These are phyloP conservation scores for Tachysurus vachellii DNA, from an alignment of 2,113 vertebrate genomes.

Conservation along the genomic window DNA sequence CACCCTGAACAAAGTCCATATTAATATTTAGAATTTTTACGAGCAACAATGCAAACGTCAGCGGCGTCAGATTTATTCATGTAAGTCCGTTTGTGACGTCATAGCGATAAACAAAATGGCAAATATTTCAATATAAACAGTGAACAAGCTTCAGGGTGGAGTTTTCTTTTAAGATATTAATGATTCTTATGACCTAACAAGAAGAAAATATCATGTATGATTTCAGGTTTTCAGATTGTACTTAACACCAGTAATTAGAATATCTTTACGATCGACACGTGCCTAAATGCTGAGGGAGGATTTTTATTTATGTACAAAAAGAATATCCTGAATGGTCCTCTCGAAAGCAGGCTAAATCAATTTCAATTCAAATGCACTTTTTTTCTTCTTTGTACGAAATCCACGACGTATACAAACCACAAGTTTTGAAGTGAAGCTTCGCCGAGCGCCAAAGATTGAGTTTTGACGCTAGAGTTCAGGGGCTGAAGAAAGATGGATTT, in stretches of 20 bases:
- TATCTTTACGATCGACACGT: not conserved
- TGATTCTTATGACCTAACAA: no score
- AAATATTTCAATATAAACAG: not conserved
- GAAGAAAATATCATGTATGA: not conserved
- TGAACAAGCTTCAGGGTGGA: not conserved
- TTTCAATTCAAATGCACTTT: slow-evolving; percentile 7
- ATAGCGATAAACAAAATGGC: not conserved
- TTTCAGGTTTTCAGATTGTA: not conserved
- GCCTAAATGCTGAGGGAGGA: not conserved
- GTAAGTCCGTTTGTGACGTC: not conserved
- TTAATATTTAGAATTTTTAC: not conserved
- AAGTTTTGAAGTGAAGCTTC: slow-evolving; percentile 17
- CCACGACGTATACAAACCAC: not conserved
- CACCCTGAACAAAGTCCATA: not conserved
- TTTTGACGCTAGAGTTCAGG: slow-evolving; percentile 35
- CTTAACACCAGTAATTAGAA: not conserved
- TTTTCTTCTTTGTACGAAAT: not conserved
- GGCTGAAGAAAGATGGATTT: slow-evolving; percentile 14
- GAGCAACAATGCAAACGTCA: not conserved
- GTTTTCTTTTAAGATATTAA: not conserved
- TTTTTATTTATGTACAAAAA: not conserved
- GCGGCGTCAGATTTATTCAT: not conserved
- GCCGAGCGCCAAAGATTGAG: slow-evolving; percentile 65
- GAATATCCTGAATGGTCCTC: not conserved
- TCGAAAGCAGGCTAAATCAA: not conserved